These are phyloP conservation scores for Agrypnus murinus DNA, from an alignment of 2,888 invertebrate species.

Conservation along the genomic window DNA sequence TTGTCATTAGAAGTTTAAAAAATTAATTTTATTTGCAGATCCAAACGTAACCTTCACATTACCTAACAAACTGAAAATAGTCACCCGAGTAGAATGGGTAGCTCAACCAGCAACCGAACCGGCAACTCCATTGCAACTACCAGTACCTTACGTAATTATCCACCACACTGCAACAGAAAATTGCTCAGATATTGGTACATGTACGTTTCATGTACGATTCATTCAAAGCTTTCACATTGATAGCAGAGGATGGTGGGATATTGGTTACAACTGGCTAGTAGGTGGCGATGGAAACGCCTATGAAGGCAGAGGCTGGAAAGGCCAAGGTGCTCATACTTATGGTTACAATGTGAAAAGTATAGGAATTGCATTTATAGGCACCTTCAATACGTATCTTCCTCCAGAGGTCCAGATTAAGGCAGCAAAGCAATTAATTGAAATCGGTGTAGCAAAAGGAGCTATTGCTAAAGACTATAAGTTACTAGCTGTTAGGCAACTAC, in stretches of 20 bases:
- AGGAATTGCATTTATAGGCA: constrained; percentile 83
- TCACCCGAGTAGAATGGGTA: constrained; percentile 78
- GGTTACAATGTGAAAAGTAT: constrained; percentile 80
- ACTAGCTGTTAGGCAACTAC: constrained; percentile 80
- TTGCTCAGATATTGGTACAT: constrained; percentile 76
- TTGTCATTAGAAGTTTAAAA: too few species aligned
- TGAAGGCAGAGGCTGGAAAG: constrained; percentile 85
- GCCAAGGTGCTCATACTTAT: constrained; percentile 81
- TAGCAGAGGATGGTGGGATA: constrained; percentile 78
- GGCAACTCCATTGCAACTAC: constrained; percentile 68
- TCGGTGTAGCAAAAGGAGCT: constrained; percentile 77
- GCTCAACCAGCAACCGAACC: constrained; percentile 75
- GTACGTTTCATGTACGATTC: constrained; percentile 75
- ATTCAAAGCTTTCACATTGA: constrained; percentile 84
- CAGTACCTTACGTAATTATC: constrained; percentile 76
- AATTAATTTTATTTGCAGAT: constrained; percentile 40
- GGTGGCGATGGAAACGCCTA: constrained; percentile 86
- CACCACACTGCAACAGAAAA: constrained; percentile 79
- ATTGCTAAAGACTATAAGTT: constrained; percentile 79
- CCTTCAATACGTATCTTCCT: constrained; percentile 75
- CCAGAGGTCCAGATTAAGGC: constrained; percentile 76
- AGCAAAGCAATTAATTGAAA: constrained; percentile 76
- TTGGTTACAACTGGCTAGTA: constrained; percentile 85
- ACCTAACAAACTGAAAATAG: constrained; percentile 72
- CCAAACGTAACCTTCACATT: constrained; percentile 52